These are phyloP conservation scores for Meiosimyza decipiens DNA, from an alignment of 2,888 invertebrate genomes.

Conservation along the genomic window DNA sequence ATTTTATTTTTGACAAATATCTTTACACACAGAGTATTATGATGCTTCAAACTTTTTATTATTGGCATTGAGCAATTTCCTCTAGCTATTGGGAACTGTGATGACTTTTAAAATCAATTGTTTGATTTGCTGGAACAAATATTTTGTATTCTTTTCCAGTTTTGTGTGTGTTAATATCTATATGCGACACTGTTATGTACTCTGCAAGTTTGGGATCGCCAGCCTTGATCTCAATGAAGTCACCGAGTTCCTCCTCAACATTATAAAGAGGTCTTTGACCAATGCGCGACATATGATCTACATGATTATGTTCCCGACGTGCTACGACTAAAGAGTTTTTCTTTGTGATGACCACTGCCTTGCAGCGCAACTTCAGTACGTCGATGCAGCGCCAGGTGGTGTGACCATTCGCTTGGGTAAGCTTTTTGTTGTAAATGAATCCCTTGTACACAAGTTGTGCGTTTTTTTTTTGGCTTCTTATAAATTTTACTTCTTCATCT, in stretches of 20 bases:
- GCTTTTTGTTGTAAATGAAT: conserved; percentile 67
- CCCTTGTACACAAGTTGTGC: conserved; percentile 66
- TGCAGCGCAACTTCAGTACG: conserved; percentile 64
- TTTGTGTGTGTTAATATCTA: conserved; percentile 60
- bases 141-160: conserved; percentile 62
- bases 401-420: conserved; percentile 67
- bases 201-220: conserved; percentile 61
- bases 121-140: conserved; percentile 55
- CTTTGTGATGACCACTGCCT: conserved; percentile 66
- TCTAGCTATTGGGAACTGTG: background rate
- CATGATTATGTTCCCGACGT: conserved; percentile 63
- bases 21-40: background rate
- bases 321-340: conserved; percentile 59
- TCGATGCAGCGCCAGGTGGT: conserved; percentile 67
- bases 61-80: background rate
- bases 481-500: conserved; percentile 62
- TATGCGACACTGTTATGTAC: conserved; percentile 57
- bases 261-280: conserved; percentile 62
- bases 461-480: conserved; percentile 68
- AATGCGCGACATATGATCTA: conserved; percentile 60
- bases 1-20: conserved; percentile 18
- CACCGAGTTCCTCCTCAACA: conserved; percentile 64
- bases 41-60: background rate
- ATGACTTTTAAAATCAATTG: conserved; percentile 14
- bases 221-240: conserved; percentile 64